phyloP scores from a whole-genome alignment of 2,113 vertebrate species.

The Progne subis region DNA sequence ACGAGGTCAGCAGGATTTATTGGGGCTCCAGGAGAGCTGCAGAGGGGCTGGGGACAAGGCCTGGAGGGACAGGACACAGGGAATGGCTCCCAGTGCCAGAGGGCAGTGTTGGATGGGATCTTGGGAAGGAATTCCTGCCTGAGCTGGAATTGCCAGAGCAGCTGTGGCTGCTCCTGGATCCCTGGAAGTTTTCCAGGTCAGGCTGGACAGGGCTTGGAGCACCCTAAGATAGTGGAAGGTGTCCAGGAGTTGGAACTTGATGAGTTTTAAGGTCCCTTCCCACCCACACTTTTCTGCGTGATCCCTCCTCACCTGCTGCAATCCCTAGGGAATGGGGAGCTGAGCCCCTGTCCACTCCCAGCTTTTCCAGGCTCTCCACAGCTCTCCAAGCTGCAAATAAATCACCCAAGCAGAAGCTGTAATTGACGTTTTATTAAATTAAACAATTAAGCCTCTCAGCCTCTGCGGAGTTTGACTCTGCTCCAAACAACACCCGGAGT shows the following conservation, averaged over 20 bases:
- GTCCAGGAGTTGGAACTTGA: background rate
- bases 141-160: background rate
- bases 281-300: background rate
- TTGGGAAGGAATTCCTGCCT: background rate
- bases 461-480: background rate
- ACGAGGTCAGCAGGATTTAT: rapidly evolving
- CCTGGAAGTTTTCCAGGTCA: rapidly evolving
- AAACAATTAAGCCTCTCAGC: background rate
- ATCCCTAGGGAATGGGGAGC: rapidly evolving
- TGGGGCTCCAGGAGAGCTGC: background rate
- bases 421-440: constrained; percentile 26
- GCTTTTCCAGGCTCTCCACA: background rate
- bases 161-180: background rate
- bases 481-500: background rate
- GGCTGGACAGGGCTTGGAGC: background rate
- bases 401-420: background rate
- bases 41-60: background rate
- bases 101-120: background rate
- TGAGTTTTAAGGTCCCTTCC: background rate
- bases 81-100: background rate
- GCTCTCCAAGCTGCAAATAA: background rate
- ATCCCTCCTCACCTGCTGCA: background rate
- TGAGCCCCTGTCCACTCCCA: background rate
- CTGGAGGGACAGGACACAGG: background rate
- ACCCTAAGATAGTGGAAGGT: rapidly evolving